Base-by-base conservation (phyloP, 2,113 vertebrate species). In the Setophaga petechia region DNA sequence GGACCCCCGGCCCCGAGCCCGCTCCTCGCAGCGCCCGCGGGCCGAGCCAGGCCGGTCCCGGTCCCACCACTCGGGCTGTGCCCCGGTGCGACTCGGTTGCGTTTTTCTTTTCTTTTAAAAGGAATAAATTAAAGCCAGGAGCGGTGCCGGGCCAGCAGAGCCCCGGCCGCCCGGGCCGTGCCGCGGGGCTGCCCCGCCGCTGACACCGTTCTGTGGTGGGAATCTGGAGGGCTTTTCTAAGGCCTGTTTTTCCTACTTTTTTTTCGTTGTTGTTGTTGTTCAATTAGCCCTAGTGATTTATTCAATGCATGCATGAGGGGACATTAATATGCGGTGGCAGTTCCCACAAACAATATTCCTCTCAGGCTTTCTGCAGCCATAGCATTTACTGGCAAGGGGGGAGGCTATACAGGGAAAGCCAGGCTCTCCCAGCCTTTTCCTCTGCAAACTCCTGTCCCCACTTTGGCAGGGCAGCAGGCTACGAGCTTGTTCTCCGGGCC, bases 271-370 rank as follows among this genome's bases (percentile, higher is more conserved):
- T 94, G 94, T 97, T 97, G 96, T 97, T 96, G 97, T 97, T 98
- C 98, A 98, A 98, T 99, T 99, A 99, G 98, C 98, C 98, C 94
- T 97, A 98, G 98, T 98, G 98, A 98, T 98, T 98, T 98, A 98
- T 98, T 98, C 98, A 98, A 98, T 96, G 98, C 98, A 98, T 98
- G 98, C 98, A 98, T 98, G 98, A 98, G 97, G 97, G 97, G 97
- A 98, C 98, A 98, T 98, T 98, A 99, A 98, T 98, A 97, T 98
- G 98, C 98, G 97, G 96, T 98, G 98, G 98, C 98, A 98, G 98
- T 99, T 99, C 98, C 98, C 98, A 99, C 98, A 98, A 98, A 98
- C 98, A 97, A 96, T 97, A 95, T 97, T 97, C 97, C 96, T 97
- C 97, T 97, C 93, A 96, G 95, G 93, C 97, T 97, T 95, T 96